Evolutionary conservation across 2,797 vertebrate species (phyloP).

Genomic region (Spinus pinus): DNA sequence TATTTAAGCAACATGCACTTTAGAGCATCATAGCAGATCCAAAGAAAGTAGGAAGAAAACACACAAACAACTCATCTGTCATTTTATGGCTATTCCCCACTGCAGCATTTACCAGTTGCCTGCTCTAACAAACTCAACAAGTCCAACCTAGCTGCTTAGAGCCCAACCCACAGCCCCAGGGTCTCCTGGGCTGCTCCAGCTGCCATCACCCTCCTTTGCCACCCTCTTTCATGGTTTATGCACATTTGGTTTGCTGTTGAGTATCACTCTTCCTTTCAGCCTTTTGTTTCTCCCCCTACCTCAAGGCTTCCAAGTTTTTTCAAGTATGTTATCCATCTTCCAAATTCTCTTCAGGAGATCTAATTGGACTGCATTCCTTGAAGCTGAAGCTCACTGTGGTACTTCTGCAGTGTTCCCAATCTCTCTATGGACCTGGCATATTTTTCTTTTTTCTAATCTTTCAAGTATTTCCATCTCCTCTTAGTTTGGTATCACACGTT

Average conservation of each 20-base stretch:
- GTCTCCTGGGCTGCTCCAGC: neutral
- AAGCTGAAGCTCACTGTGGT: neutral
- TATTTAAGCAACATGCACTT: fast-evolving
- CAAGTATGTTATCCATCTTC: neutral
- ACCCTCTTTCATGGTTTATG: neutral
- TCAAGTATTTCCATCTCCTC: neutral
- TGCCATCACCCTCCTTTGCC: neutral
- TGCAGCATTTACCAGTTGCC: neutral
- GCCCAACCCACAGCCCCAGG: neutral
- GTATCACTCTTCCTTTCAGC: neutral
- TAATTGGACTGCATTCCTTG: neutral
- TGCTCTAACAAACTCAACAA: neutral
- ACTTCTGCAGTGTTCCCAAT: neutral
- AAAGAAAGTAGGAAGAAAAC: neutral
- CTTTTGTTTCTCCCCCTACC: neutral
- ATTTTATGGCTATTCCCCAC: neutral
- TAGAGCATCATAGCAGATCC: neutral
- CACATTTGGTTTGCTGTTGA: neutral
- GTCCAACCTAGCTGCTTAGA: neutral
- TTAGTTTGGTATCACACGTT: neutral
- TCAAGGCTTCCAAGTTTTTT: neutral
- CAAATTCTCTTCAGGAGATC: neutral
- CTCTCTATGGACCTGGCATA: neutral
- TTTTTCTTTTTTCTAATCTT: neutral
- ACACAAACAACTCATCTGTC: neutral